Conservation (phyloP, 2,888 invertebrate genomes). For the Caenorhabditis imperialis region DNA sequence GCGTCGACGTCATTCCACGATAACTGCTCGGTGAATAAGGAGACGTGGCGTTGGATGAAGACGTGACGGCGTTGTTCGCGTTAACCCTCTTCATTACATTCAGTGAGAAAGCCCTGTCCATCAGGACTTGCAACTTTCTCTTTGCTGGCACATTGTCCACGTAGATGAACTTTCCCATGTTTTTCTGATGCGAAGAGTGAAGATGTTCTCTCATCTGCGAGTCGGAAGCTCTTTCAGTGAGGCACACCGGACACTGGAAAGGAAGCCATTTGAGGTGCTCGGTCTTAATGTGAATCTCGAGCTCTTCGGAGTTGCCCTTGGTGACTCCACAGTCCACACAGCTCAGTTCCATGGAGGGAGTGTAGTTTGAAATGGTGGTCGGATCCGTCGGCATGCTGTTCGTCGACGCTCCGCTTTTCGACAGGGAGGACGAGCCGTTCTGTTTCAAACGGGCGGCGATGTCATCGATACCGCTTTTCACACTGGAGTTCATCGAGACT, state of each 20-base stretch:
- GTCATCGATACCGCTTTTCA: constrained; percentile 58
- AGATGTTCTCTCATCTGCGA: constrained; percentile 77
- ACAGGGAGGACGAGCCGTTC: constrained; percentile 28
- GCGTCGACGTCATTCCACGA: constrained; percentile 21
- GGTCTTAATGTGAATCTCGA: constrained; percentile 73
- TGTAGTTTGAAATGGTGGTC: constrained; percentile 57
- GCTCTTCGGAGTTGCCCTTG: constrained; percentile 72
- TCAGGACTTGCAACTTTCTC: constrained; percentile 70
- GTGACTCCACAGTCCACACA: constrained; percentile 74
- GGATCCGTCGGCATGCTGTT: constrained; percentile 14
- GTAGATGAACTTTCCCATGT: constrained; percentile 74
- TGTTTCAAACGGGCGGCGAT: constrained; percentile 58
- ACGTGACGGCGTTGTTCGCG: constrained; percentile 12
- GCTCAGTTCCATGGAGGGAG: constrained; percentile 67
- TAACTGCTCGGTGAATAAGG: constrained; percentile 32
- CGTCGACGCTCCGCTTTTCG: constrained; percentile 4
- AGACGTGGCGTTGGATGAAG: constrained; percentile 21
- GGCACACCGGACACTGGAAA: constrained; percentile 75
- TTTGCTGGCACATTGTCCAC: constrained; percentile 75
- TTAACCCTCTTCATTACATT: constrained; percentile 36
- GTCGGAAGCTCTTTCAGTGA: constrained; percentile 72
- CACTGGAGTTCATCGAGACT: constrained; percentile 27
- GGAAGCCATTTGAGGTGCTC: constrained; percentile 77
- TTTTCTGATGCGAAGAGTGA: constrained; percentile 73
- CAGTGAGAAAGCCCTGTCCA: constrained; percentile 65